Base-by-base conservation (phyloP, 1,140 invertebrate genomes). In the Pseudobourletiella spinata region DNA sequence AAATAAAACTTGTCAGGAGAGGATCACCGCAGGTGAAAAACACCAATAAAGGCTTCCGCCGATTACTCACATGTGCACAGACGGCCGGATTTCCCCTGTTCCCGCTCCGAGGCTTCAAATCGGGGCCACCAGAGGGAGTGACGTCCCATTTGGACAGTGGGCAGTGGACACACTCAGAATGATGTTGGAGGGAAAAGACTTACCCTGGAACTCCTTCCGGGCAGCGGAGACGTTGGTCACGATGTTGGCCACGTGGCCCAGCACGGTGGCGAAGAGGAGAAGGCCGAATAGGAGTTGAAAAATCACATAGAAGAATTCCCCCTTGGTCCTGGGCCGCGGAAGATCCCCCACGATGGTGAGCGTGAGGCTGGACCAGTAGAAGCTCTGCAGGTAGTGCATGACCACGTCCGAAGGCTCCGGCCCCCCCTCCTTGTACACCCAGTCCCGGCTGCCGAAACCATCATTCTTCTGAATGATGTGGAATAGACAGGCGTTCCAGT, bases 401-500 rank as follows among this genome's bases (percentile, higher is more conserved):
- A 93, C 86, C 59, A 92, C 89, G 71, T 95, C 91, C 44, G 84
- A 83, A 66, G 84, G 85, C 72, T 89, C 85, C 30, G 61, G 56
- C 29, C 55, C 43, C 39, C 55, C 46, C 28, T 63, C 14, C 22
- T 65, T 58, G 32, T 88, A 93, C 71, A 90, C 88, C 89, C 89
- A 93, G 75, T 91, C 89, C 74, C 86, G 85, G 74, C 87, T 89
- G 69, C 89, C 90, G 75, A 94, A 94, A 65, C 88, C 90, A 77
- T 91, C 87, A 78, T 92, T 92, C 79, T 91, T 91, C 81, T 89
- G 86, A 73, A 96, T 91, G 75, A 95, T 88, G 81, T 95, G 89
- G 80, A 93, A 95, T 73, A 98, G 81, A 81, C 95, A 98, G 69
- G 95, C 93, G 78, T 98, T 98, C 95, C 95, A 98, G 82, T 98